These are phyloP conservation scores for Arctopsyche grandis DNA, from an alignment of 1,140 invertebrate species.

Conservation along the genomic window DNA sequence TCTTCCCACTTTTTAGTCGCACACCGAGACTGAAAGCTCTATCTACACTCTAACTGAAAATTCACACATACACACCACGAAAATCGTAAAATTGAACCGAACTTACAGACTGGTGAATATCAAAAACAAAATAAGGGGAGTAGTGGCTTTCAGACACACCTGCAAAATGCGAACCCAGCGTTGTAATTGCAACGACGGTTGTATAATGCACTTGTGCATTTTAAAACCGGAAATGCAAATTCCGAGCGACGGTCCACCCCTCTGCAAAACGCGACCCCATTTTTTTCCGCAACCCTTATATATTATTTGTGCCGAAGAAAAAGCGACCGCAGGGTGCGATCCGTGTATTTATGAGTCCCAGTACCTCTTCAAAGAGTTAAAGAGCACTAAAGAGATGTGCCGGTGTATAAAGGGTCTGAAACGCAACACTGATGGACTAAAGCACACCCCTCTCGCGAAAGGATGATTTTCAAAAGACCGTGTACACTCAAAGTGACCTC, in stretches of 20 bases:
- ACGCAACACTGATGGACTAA: not conserved
- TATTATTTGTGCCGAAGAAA: not conserved
- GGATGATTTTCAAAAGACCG: not conserved
- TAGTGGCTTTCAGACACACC: too few relatives aligned
- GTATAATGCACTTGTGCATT: not conserved
- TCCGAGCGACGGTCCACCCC: not conserved
- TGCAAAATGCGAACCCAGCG: too few relatives aligned
- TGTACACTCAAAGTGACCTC: not conserved
- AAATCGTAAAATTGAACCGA: not conserved
- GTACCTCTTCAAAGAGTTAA: constrained; percentile 4
- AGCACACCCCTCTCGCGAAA: not conserved
- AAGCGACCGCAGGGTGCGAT: not conserved
- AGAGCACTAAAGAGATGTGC: not conserved
- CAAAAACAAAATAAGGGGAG: too few relatives aligned
- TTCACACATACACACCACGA: not conserved
- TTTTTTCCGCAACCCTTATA: not conserved
- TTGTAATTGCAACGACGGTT: not conserved
- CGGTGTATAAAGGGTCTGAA: not conserved
- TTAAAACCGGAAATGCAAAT: not conserved
- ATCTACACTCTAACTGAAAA: not conserved
- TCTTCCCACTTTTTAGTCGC: constrained; percentile 41
- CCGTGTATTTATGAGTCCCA: not conserved
- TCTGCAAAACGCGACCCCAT: not conserved
- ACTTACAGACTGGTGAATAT: not conserved
- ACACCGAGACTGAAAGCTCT: not conserved